phyloP scores from a whole-genome alignment of 2,888 invertebrate genomes.

The Habrosyne pyritoides region DNA sequence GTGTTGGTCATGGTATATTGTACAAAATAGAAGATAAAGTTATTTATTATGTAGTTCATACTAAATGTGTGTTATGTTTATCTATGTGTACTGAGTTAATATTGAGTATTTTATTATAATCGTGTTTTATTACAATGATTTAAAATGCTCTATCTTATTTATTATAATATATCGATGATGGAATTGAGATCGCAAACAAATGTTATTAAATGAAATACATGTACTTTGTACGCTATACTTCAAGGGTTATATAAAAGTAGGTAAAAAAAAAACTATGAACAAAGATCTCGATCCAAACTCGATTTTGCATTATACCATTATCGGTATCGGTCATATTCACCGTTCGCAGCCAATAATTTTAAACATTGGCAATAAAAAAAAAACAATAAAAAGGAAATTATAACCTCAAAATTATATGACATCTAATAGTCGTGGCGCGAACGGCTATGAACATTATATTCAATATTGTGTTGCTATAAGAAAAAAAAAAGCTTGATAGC shows the following conservation, averaged over 20 bases:
- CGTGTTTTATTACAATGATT: slow-evolving; percentile 15
- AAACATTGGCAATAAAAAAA: slow-evolving; percentile 11
- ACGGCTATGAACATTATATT: slow-evolving; percentile 42
- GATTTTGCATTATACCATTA: neutral
- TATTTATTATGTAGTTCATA: slow-evolving; percentile 41
- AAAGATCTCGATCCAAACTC: slow-evolving; percentile 4
- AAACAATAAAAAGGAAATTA: neutral
- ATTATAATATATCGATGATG: neutral
- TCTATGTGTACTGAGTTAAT: slow-evolving; percentile 16
- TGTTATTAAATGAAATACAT: neutral
- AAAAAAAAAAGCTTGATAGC: slow-evolving; percentile 68
- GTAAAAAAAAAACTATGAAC: too few relatives aligned
- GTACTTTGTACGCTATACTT: too few relatives aligned
- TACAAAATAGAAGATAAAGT: slow-evolving; percentile 26
- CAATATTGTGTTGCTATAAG: slow-evolving; percentile 56
- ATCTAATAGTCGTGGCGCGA: slow-evolving; percentile 36
- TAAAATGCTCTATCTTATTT: slow-evolving; percentile 26
- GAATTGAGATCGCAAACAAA: neutral
- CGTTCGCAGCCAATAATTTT: slow-evolving; percentile 37
- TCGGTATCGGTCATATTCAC: slow-evolving; percentile 18
- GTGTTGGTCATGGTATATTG: slow-evolving; percentile 39
- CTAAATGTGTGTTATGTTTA: slow-evolving; percentile 34
- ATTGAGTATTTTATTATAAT: slow-evolving; percentile 27
- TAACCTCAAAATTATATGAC: slow-evolving; percentile 8
- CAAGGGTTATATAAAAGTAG: too few relatives aligned